A percentile compares a stretch with the other conserved stretches of the same genome.
Evolutionary conservation across 2,797 vertebrate genomes (phyloP).

Genomic region (Eleutherodactylus coqui): DNA sequence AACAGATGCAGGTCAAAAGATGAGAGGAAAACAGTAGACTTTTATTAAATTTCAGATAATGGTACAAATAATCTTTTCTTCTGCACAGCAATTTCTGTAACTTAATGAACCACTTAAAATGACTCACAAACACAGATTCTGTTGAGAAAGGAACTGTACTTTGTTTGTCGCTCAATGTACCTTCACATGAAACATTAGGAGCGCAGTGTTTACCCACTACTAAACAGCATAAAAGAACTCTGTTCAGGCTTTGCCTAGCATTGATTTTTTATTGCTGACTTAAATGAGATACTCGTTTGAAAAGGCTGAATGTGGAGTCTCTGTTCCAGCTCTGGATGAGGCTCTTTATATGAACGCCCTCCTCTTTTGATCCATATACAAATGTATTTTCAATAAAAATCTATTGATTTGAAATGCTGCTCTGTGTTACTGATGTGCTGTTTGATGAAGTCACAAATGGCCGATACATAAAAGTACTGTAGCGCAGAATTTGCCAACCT

Average conservation of each 20-base stretch:
- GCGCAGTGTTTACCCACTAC: slow-evolving; percentile 51
- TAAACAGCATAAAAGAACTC: slow-evolving; percentile 53
- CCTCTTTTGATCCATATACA: slow-evolving; percentile 23
- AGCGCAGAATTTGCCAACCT: background rate
- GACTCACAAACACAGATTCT: slow-evolving; percentile 34
- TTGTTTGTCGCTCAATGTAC: slow-evolving; percentile 46
- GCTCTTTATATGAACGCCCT: background rate
- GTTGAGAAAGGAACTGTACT: slow-evolving; percentile 41
- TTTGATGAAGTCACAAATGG: background rate
- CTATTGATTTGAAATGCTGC: background rate
- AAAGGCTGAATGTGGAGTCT: slow-evolving; percentile 36
- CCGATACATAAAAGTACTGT: background rate
- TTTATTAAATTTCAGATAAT: slow-evolving; percentile 43
- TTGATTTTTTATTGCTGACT: slow-evolving; percentile 56
- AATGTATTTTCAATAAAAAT: background rate
- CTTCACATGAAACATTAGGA: slow-evolving; percentile 52
- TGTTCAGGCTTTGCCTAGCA: slow-evolving; percentile 39
- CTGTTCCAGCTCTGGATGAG: slow-evolving; percentile 8
- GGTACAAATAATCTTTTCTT: slow-evolving; percentile 46
- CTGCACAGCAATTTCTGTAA: slow-evolving; percentile 35
- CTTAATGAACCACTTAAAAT: slow-evolving; percentile 49
- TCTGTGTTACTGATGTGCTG: background rate
- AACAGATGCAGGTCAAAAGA: background rate
- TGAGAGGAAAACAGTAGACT: slow-evolving; percentile 1
- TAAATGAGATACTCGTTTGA: slow-evolving; percentile 54